Evolutionary conservation across 2,113 vertebrate species (phyloP).

Genomic region (Istiophorus platypterus): DNA sequence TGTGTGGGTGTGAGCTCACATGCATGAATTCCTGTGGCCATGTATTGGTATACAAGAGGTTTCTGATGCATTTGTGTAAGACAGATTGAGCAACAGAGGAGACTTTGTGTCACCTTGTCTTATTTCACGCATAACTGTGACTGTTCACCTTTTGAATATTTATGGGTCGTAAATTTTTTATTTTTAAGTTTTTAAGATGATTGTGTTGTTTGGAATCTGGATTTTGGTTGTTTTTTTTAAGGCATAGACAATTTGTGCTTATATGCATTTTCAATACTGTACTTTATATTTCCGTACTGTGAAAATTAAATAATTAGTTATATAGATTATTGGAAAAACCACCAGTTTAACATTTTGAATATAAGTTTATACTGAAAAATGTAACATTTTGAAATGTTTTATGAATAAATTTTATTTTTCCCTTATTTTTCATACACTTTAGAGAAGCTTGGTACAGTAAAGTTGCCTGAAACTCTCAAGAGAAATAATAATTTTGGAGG

Average conservation of each 20-base stretch:
- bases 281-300: neutral
- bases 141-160: neutral
- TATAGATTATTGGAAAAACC: neutral
- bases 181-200: neutral
- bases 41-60: constrained; percentile 33
- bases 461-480: neutral
- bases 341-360: neutral
- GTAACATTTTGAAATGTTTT: neutral
- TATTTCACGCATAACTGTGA: neutral
- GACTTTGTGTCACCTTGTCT: constrained; percentile 17
- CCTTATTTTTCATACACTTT: neutral
- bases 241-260: neutral
- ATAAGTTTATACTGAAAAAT: neutral
- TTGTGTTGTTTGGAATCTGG: neutral
- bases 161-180: neutral
- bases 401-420: neutral
- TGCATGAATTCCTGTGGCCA: constrained; percentile 39
- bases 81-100: constrained; percentile 7
- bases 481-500: constrained; percentile 1
- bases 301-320: neutral
- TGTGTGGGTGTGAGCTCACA: constrained; percentile 30
- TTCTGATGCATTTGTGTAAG: constrained; percentile 28
- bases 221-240: neutral
- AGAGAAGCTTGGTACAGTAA: neutral
- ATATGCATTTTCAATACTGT: neutral